phyloP scores from a whole-genome alignment of 1,140 invertebrate species.

The Nylanderia fulva region DNA sequence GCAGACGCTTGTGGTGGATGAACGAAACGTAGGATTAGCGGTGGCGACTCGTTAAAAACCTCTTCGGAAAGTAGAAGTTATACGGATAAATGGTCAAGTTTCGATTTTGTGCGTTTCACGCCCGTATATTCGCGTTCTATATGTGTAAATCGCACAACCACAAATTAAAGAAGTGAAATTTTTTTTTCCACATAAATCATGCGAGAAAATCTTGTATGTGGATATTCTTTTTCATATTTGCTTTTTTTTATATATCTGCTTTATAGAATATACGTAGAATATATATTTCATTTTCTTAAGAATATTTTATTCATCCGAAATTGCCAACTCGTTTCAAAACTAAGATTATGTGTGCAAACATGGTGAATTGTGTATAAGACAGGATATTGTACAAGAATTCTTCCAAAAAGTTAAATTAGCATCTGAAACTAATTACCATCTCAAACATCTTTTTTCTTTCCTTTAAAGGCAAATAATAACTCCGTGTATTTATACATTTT shows the following conservation, averaged over 20 bases:
- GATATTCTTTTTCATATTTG: background rate
- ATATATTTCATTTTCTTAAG: conserved; percentile 10
- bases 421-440: background rate
- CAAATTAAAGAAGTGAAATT: conserved; percentile 39
- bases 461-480: conserved; percentile 3
- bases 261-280: background rate
- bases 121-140: no score
- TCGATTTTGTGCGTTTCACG: background rate
- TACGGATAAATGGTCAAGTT: conserved; percentile 32
- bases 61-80: conserved; percentile 16
- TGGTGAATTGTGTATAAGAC: background rate
- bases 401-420: no score
- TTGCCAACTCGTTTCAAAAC: background rate
- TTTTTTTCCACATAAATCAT: background rate
- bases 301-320: background rate
- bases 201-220: background rate
- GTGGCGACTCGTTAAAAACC: conserved; percentile 58
- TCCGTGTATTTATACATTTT: background rate
- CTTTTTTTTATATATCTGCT: background rate
- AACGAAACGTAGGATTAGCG: conserved; percentile 54
- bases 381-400: background rate
- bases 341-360: background rate
- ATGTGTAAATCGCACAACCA: background rate
- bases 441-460: background rate
- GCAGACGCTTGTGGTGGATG: background rate